Percentiles rank a stretch among this genome's conserved stretches.
Conservation (phyloP, 1,140 invertebrate genomes). For the Polypedilum vanderplanki region DNA sequence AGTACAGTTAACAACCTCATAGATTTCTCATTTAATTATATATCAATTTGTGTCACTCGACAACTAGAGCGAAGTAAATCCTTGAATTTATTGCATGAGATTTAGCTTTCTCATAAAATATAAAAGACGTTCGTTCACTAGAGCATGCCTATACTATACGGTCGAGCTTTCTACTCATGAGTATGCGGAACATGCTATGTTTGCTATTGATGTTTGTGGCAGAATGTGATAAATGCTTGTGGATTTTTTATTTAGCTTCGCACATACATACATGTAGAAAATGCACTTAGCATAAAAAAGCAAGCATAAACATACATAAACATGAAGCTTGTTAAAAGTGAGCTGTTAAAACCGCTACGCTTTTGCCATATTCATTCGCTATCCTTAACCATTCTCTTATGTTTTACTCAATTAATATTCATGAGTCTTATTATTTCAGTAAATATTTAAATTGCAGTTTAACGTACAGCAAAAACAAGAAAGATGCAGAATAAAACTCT, state of each 20-base stretch:
- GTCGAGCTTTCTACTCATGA: not conserved
- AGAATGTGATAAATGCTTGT: conserved; percentile 11
- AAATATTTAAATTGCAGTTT: conserved; percentile 4
- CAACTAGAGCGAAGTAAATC: conserved; percentile 17
- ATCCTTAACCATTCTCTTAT: not conserved
- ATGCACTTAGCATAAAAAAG: not conserved
- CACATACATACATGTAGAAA: not conserved
- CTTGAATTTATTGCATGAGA: conserved; percentile 6
- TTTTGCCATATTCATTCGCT: not conserved
- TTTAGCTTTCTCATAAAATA: not conserved
- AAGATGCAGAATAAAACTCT: conserved; percentile 18
- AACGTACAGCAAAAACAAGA: not conserved
- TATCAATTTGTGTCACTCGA: conserved; percentile 23
- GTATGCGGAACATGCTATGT: not conserved
- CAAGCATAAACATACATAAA: not conserved
- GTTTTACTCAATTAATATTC: conserved; percentile 6
- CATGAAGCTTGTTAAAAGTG: no score
- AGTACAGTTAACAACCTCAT: conserved; percentile 14
- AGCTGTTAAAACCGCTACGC: not conserved
- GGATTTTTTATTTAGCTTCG: not conserved
- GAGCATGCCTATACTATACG: not conserved
- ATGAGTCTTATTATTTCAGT: conserved; percentile 13
- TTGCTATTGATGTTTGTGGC: conserved; percentile 10
- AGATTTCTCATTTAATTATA: conserved; percentile 28
- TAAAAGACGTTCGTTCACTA: not conserved